Conservation (phyloP, 2,113 vertebrate species). For the Coptodon rendalli region DNA sequence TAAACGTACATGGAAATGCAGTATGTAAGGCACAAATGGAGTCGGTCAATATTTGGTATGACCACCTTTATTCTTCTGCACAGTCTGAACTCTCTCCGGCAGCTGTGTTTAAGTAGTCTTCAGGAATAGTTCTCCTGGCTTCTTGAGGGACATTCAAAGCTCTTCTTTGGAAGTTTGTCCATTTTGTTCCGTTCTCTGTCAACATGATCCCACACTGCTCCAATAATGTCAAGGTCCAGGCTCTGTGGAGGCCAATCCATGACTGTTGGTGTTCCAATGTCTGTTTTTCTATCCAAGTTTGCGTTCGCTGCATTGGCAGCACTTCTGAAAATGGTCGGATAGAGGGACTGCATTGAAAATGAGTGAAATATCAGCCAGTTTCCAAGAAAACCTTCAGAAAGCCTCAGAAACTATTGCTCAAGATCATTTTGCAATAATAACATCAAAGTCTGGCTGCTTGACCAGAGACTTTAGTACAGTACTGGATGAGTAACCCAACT, state of each 20-base stretch:
- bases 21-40: neutral
- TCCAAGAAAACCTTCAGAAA: neutral
- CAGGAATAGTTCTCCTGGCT: neutral
- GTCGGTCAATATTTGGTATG: fast-evolving
- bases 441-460: neutral
- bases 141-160: neutral
- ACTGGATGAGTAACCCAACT: neutral
- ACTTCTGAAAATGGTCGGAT: fast-evolving
- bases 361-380: neutral
- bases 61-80: neutral
- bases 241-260: neutral
- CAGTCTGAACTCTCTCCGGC: fast-evolving
- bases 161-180: neutral
- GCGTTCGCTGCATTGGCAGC: neutral
- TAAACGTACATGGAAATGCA: neutral
- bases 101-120: neutral
- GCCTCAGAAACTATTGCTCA: fast-evolving
- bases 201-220: neutral
- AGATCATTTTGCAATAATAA: neutral
- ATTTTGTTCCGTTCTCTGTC: neutral
- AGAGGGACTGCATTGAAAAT: neutral
- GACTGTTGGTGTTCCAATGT: neutral
- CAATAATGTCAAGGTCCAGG: neutral
- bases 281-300: neutral
- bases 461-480: neutral